Conservation (phyloP, 2,797 vertebrate species). For the Hylomyscus alleni region DNA sequence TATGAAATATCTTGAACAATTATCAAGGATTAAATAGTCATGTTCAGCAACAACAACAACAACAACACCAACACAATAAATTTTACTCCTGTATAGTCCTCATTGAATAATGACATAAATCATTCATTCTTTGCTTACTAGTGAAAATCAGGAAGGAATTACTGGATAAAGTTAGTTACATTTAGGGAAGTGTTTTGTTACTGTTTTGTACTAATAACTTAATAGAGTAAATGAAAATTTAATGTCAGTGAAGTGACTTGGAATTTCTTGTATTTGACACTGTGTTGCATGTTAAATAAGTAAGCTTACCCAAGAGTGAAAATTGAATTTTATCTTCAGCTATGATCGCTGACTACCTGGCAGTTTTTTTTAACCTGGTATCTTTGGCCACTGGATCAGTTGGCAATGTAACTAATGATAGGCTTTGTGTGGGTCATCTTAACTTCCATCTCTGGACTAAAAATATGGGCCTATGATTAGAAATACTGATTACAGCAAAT, state of each 20-base stretch:
- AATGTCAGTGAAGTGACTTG: slow-evolving; percentile 46
- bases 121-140: slow-evolving; percentile 84
- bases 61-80: slow-evolving; percentile 59
- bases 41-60: slow-evolving; percentile 58
- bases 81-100: slow-evolving; percentile 78
- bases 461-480: neutral
- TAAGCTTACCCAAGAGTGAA: neutral
- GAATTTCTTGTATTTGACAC: neutral
- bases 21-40: slow-evolving; percentile 78
- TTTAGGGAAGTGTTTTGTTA: slow-evolving; percentile 40
- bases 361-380: neutral
- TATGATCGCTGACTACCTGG: neutral
- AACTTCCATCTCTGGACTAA: neutral
- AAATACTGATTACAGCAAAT: neutral
- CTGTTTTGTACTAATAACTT: slow-evolving; percentile 53
- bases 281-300: neutral
- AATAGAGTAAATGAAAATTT: slow-evolving; percentile 43
- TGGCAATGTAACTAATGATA: neutral
- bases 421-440: neutral
- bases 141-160: slow-evolving; percentile 75
- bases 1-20: slow-evolving; percentile 80
- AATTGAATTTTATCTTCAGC: neutral
- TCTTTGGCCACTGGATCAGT: neutral
- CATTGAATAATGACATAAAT: slow-evolving; percentile 69
- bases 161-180: slow-evolving; percentile 71